Evolutionary conservation across 2,797 vertebrate species (phyloP), one percentile per base, ranked within the genome.

Genomic region (Falco biarmicus): DNA sequence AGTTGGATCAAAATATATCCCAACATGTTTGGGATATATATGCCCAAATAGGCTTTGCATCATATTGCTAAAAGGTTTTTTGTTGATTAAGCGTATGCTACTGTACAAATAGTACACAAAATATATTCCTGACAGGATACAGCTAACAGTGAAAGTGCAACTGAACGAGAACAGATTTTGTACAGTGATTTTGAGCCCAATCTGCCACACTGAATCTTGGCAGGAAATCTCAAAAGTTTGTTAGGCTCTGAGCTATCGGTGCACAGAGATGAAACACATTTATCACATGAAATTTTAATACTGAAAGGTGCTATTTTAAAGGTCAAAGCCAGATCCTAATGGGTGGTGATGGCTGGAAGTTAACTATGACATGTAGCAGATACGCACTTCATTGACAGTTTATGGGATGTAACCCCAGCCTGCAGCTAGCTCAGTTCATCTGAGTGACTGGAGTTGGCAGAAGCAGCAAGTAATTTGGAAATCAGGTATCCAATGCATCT

Each of bases 301-400:
- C 24, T 3, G 1, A 45, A 71, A 71, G 17, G 17, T 7, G 11
- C 0, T 75, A 9, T n/a, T 53, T 16, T 32, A 39, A 43, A 80
- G 59, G 71, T 31, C 45, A 64, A 18, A 90, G 24, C 11, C 9
- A 45, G 61, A 14, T 7, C 24, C 6, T 50, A 26, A 15, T 5
- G 34, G 29, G 34, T 41, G n/a, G 1, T 17, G 39, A 21, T 32
- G 37, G 7, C 22, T 50, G 65, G 31, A 28, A 51, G 9, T 43
- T 48, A 47, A 59, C 15, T 26, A 3, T 9, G 59, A 28, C 26
- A 2, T 0, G 1, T 4, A 57, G 22, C 25, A 54, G 82, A 47
- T 2, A 3, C 0, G 0, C 15, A 8, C 9, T 57, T 41, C 28
- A 5, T 10, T 22, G 47, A 34, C 3, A 18, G 6, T 2, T 51